Percentiles rank a stretch among this genome's conserved stretches.
phyloP scores from a whole-genome alignment of 1,140 invertebrate genomes.

The Magallana gigas region DNA sequence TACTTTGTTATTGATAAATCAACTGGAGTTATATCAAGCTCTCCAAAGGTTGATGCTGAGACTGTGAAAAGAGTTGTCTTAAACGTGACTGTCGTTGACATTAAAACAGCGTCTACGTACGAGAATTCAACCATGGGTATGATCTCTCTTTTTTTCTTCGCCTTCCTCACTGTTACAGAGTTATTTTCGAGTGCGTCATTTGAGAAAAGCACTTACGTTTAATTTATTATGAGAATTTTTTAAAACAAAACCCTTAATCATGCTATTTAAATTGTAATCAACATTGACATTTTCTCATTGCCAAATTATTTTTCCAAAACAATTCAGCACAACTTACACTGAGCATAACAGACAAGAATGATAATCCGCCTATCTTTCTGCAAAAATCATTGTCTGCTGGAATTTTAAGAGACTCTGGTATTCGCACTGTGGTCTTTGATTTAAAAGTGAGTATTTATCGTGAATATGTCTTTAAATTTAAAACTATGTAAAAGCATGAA shows the following conservation, averaged over 20 bases:
- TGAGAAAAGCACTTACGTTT: too few species aligned
- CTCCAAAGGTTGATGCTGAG: background rate
- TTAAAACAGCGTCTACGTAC: background rate
- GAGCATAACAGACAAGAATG: background rate
- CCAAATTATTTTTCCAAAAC: too few species aligned
- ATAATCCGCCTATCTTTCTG: background rate
- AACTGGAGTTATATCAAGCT: background rate
- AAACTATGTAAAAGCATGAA: background rate
- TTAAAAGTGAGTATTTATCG: background rate
- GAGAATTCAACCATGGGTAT: background rate
- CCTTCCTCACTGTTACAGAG: too few species aligned
- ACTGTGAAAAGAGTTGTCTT: background rate
- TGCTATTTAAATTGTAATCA: too few species aligned
- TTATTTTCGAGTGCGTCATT: too few species aligned
- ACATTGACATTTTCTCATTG: too few species aligned
- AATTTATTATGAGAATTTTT: too few species aligned
- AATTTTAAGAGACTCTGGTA: background rate
- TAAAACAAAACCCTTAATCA: too few species aligned
- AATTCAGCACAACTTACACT: background rate
- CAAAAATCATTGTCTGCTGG: slow-evolving; percentile 1
- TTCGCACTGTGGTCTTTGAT: background rate
- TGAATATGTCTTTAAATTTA: too few species aligned
- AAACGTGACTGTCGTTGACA: background rate
- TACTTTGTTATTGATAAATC: background rate
- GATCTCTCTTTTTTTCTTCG: background rate